Evolutionary conservation across 1,140 invertebrate genomes (phyloP).

Genomic region (Zophobas atratus): DNA sequence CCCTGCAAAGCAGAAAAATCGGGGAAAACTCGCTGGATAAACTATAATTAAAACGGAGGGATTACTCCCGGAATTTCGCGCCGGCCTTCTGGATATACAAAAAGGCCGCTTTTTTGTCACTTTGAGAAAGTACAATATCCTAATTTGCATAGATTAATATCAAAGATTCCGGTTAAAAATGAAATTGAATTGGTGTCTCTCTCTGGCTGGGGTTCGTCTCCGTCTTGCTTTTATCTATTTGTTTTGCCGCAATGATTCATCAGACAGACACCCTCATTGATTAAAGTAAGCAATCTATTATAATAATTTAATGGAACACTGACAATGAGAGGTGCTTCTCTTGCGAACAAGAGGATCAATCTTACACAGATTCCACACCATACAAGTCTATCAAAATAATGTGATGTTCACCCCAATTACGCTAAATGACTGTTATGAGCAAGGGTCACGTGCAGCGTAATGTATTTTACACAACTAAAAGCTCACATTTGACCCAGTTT

Average conservation of each 20-base stretch:
- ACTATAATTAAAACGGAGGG: constrained; percentile 16
- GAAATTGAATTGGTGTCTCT: constrained; percentile 10
- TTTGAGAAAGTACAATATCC: constrained; percentile 11
- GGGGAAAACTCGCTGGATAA: background rate
- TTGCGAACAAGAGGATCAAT: constrained; percentile 27
- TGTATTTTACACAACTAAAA: background rate
- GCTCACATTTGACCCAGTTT: no score
- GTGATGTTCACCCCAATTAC: constrained; percentile 16
- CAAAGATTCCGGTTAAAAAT: constrained; percentile 11
- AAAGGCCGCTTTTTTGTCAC: constrained; percentile 4
- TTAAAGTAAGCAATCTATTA: constrained; percentile 37
- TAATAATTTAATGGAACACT: constrained; percentile 42
- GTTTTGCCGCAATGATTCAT: background rate
- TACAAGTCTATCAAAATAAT: background rate
- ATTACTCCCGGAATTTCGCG: constrained; percentile 9
- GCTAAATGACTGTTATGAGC: constrained; percentile 10
- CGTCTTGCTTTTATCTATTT: background rate
- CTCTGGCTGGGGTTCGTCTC: background rate
- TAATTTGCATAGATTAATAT: constrained; percentile 17
- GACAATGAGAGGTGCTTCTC: constrained; percentile 31
- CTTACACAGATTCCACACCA: constrained; percentile 20
- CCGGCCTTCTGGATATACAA: constrained; percentile 4
- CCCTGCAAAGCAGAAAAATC: constrained; percentile 2
- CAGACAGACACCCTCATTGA: background rate
- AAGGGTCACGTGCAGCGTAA: background rate